These are phyloP conservation scores for Hormiphora californensis DNA, from an alignment of 37 sponge, comb jelly and placozoan genomes.

Conservation along the genomic window DNA sequence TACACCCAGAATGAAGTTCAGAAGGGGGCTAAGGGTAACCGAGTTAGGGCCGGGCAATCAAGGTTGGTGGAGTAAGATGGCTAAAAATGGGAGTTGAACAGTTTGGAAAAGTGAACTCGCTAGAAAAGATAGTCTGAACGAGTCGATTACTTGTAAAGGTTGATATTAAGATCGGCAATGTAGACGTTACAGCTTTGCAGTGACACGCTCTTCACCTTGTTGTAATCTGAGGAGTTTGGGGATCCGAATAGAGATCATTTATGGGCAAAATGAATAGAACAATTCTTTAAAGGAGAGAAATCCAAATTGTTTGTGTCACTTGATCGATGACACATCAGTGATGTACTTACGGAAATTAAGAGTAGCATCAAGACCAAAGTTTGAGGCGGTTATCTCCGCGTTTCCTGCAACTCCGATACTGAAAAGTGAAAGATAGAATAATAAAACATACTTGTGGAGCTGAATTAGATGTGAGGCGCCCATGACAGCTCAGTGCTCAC, in stretches of 20 bases:
- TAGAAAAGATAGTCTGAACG: too few species aligned
- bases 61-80: too few species aligned
- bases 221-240: too few species aligned
- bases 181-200: not conserved
- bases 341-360: not conserved
- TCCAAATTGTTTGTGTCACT: not conserved
- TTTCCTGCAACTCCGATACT: not conserved
- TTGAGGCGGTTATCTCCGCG: not conserved
- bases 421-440: not conserved
- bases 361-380: not conserved
- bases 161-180: not conserved
- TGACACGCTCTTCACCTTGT: not conserved
- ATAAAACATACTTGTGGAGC: not conserved
- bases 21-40: not conserved
- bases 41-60: too few species aligned
- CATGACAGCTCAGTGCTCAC: not conserved
- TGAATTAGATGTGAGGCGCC: not conserved
- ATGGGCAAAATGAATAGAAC: too few species aligned
- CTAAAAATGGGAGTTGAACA: too few species aligned
- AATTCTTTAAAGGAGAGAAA: not conserved
- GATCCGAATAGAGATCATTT: too few species aligned
- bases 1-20: not conserved
- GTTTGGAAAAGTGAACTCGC: too few species aligned
- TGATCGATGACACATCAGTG: not conserved
- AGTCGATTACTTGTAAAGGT: not conserved